phyloP scores from a whole-genome alignment of 1,140 invertebrate species.

The Drosophila quadrilineata region DNA sequence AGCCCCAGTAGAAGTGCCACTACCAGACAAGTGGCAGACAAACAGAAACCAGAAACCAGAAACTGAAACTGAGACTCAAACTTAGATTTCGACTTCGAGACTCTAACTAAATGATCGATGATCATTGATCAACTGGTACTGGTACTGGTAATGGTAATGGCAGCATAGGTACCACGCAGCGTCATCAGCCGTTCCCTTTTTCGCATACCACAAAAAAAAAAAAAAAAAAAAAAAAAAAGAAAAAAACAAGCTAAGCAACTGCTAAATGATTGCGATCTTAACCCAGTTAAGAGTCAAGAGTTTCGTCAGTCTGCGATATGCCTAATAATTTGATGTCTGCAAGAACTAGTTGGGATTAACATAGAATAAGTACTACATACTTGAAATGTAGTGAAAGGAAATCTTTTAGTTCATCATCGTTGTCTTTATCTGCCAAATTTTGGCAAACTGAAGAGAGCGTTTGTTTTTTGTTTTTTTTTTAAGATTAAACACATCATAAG shows the following conservation, averaged over 20 bases:
- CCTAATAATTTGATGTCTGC: not conserved
- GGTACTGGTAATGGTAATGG: not conserved
- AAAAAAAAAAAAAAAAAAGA: no score
- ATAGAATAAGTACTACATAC: no score
- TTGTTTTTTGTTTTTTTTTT: no score
- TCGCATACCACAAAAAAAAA: no score
- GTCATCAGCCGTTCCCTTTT: conserved; percentile 1
- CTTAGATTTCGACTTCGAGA: not conserved
- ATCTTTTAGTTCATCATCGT: no score
- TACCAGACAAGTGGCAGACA: not conserved
- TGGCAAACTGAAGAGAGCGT: no score
- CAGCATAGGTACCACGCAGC: not conserved
- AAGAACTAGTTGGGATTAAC: no score
- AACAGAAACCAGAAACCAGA: not conserved
- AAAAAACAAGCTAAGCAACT: no score
- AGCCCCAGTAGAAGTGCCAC: no score
- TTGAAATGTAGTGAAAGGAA: no score
- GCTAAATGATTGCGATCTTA: not conserved
- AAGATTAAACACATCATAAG: no score
- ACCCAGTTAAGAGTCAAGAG: not conserved
- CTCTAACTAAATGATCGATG: not conserved
- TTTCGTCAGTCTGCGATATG: not conserved
- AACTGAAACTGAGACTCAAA: not conserved
- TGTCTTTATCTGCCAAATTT: no score
- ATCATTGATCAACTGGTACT: conserved; percentile 5